phyloP scores from a whole-genome alignment of 1,140 invertebrate species.

The Nixonia krombeini region DNA sequence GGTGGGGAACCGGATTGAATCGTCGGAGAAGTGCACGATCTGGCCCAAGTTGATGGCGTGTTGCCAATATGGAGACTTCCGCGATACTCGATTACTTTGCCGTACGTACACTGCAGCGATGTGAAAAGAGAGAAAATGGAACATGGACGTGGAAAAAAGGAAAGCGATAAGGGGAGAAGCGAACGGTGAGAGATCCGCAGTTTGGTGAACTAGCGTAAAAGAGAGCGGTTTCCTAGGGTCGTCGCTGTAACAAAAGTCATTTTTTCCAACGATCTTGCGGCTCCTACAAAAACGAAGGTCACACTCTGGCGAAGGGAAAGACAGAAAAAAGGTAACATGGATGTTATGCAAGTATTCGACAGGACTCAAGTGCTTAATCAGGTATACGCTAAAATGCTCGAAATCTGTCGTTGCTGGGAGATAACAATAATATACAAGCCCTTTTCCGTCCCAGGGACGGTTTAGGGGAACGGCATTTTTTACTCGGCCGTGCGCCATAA shows the following conservation, averaged over 20 bases:
- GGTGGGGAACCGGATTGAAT: constrained; percentile 25
- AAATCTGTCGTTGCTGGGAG: no score
- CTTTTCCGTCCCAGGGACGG: neutral
- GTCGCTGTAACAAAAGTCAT: no score
- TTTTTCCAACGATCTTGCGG: no score
- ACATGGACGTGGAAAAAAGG: neutral
- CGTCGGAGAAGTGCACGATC: constrained; percentile 7
- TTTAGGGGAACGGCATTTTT: neutral
- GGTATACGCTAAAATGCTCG: no score
- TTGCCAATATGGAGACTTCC: constrained; percentile 38
- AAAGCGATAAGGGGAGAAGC: constrained; percentile 4
- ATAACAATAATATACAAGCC: no score
- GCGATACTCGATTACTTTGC: constrained; percentile 28
- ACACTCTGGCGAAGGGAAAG: no score
- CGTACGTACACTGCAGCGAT: constrained; percentile 6
- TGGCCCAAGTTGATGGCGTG: constrained; percentile 21
- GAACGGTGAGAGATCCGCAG: neutral
- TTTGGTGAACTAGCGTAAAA: neutral
- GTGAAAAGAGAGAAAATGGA: constrained; percentile 6
- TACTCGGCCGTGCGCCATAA: neutral
- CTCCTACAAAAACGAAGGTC: no score
- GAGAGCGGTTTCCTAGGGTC: neutral
- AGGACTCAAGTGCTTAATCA: no score
- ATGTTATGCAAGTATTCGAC: no score
- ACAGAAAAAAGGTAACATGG: no score